These are phyloP conservation scores for Pardosa pseudoannulata DNA, from an alignment of 2,888 invertebrate genomes.

Conservation along the genomic window DNA sequence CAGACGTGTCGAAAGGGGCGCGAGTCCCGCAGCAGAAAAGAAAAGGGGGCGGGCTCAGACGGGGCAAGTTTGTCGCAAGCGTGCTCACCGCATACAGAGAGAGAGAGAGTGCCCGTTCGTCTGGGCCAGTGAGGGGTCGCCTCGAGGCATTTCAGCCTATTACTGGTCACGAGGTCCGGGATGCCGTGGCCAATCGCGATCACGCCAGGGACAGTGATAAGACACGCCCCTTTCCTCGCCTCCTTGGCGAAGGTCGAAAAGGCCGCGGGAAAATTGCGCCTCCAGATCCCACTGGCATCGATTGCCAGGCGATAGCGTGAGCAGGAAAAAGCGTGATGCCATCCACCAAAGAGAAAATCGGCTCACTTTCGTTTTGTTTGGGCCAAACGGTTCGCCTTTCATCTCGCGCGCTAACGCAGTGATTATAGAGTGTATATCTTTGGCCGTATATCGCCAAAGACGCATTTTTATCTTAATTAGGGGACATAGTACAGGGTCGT, in stretches of 20 bases:
- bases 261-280: conserved; percentile 3
- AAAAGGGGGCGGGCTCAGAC: conserved; percentile 4
- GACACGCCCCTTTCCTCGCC: conserved; percentile 58
- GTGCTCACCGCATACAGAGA: conserved; percentile 45
- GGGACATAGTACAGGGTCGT: no score
- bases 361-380: no score
- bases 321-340: no score
- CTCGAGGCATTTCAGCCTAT: conserved; percentile 34
- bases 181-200: conserved; percentile 52
- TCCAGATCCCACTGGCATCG: no score
- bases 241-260: conserved; percentile 12
- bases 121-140: conserved; percentile 53
- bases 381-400: no score
- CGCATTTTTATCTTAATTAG: no score
- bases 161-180: conserved; percentile 56
- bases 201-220: conserved; percentile 28
- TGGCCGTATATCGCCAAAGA: no score
- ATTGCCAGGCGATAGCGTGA: no score
- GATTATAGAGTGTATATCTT: no score
- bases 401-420: no score
- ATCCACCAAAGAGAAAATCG: no score
- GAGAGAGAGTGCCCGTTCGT: conserved; percentile 5
- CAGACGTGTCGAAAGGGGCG: conserved; percentile 19
- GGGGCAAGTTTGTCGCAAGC: conserved; percentile 30
- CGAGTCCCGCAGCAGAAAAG: conserved; percentile 11